phyloP scores from a whole-genome alignment of 2,888 invertebrate species.

The Drosophila putrida region DNA sequence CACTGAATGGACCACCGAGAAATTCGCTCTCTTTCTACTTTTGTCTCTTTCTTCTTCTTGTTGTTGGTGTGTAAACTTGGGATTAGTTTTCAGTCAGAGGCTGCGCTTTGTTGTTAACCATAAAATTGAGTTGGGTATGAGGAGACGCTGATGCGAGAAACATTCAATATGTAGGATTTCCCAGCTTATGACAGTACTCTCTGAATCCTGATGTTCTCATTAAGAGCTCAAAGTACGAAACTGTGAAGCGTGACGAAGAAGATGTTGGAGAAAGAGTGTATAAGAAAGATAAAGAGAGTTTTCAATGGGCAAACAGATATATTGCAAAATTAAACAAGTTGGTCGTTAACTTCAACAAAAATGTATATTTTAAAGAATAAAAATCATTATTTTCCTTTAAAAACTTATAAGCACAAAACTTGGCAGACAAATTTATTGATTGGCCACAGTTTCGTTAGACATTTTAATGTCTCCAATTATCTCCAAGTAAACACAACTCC shows the following conservation, averaged over 20 bases:
- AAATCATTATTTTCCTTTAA: too few species aligned
- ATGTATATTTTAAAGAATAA: too few species aligned
- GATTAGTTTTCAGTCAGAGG: constrained; percentile 53
- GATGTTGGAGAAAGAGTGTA: too few species aligned
- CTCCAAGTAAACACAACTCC: neutral
- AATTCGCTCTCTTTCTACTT: neutral
- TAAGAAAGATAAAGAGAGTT: too few species aligned
- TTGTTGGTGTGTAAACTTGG: constrained; percentile 40
- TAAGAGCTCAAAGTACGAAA: neutral
- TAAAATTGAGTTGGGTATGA: constrained; percentile 38
- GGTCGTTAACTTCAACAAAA: too few species aligned
- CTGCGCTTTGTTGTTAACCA: constrained; percentile 51
- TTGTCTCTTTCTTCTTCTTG: neutral
- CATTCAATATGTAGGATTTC: constrained; percentile 70
- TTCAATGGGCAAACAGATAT: too few species aligned
- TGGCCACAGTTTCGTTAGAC: neutral
- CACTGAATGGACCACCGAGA: constrained; percentile 34
- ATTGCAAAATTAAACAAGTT: too few species aligned
- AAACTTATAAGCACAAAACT: neutral
- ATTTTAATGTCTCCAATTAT: neutral
- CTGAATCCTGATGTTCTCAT: constrained; percentile 20
- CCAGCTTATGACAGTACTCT: constrained; percentile 44
- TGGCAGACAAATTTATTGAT: neutral
- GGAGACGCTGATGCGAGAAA: constrained; percentile 22
- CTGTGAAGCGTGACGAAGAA: neutral